Conservation (phyloP, 2,888 invertebrate genomes). For the Drosophila lutescens region DNA sequence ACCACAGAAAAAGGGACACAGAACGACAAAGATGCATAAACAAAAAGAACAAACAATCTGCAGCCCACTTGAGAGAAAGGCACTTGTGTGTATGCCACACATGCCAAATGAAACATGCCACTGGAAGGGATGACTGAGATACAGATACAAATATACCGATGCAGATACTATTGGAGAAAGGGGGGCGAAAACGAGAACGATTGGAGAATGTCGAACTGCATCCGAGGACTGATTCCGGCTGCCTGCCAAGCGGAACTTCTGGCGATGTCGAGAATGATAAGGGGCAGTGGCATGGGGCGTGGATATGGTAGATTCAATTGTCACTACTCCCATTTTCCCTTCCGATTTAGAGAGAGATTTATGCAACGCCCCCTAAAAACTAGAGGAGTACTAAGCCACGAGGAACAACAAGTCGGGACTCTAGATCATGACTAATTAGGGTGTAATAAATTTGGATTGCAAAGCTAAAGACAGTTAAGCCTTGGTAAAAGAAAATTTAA, state of each 20-base stretch:
- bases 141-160: constrained; percentile 6
- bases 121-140: constrained; percentile 28
- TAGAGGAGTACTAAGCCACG: background rate
- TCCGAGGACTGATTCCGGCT: constrained; percentile 65
- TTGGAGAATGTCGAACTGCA: constrained; percentile 47
- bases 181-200: constrained; percentile 36
- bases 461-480: background rate
- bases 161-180: constrained; percentile 17
- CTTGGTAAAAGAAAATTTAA: background rate
- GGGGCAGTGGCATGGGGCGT: constrained; percentile 40
- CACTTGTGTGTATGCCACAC: constrained; percentile 60
- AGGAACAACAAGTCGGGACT: constrained; percentile 2
- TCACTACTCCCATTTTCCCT: constrained; percentile 36
- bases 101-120: constrained; percentile 74
- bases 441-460: constrained; percentile 47
- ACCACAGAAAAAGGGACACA: constrained; percentile 30
- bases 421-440: constrained; percentile 67
- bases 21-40: constrained; percentile 75
- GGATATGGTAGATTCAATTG: constrained; percentile 46
- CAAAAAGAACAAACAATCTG: constrained; percentile 54
- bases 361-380: constrained; percentile 31
- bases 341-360: constrained; percentile 16
- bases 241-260: constrained; percentile 63
- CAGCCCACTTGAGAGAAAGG: constrained; percentile 52
- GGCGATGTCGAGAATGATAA: constrained; percentile 52